Conservation (phyloP, 2,888 invertebrate genomes). For the Heliconius ethilla region DNA sequence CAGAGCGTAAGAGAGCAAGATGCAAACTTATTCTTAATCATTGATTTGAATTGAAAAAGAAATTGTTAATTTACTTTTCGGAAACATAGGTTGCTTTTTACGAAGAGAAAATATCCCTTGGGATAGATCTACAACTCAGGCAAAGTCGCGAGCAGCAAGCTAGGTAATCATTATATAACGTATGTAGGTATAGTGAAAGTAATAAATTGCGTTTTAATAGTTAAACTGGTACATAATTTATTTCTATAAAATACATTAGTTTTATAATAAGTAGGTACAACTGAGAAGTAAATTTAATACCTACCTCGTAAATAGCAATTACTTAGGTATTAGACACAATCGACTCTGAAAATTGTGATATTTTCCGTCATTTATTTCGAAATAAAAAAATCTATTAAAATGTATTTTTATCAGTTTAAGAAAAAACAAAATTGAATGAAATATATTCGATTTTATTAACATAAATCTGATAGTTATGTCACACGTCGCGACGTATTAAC, state of each 20-base stretch:
- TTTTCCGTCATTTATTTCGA: background rate
- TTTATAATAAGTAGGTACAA: conserved; percentile 9
- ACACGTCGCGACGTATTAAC: conserved; percentile 14
- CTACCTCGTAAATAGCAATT: background rate
- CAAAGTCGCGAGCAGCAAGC: background rate
- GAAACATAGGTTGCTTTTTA: background rate
- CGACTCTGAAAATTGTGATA: background rate
- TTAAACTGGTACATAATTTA: background rate
- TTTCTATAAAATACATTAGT: conserved; percentile 13
- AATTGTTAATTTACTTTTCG: background rate
- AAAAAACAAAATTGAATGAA: background rate
- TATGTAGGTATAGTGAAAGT: background rate
- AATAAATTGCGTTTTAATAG: conserved; percentile 11
- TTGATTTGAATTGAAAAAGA: too few species aligned
- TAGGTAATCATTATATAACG: background rate
- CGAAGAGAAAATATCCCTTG: background rate
- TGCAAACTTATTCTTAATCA: too few species aligned
- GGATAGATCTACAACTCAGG: background rate
- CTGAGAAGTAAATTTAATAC: conserved; percentile 1
- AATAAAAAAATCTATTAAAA: background rate
- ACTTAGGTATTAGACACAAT: background rate
- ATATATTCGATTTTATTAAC: background rate
- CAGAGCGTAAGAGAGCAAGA: too few species aligned
- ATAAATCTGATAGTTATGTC: conserved; percentile 5
- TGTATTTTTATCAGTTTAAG: background rate